Base-by-base conservation (phyloP, 2,888 invertebrate genomes). In the Zonitis immaculata region DNA sequence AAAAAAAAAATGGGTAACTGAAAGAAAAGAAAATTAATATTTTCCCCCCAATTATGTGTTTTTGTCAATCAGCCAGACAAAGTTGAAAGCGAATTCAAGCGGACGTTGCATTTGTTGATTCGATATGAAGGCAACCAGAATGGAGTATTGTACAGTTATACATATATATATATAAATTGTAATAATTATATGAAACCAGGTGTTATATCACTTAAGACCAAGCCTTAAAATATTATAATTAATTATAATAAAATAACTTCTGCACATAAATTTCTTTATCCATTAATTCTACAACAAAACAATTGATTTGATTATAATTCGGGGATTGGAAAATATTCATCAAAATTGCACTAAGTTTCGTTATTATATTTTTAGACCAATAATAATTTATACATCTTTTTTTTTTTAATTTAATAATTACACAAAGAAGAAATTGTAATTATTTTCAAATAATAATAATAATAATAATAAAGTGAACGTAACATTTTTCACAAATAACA, bases 131-230 rank as follows among this genome's bases (percentile, higher is more conserved):
- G n/a, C n/a, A n/a, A n/a, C n/a, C n/a, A n/a, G n/a, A n/a, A n/a
- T n/a, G n/a, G n/a, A n/a, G n/a, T n/a, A 60, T 60, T 54, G 35
- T 57, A 60, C 57, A 56, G 52, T 60, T 65, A 65, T 64, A 64
- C n/a, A n/a, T n/a, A n/a, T n/a, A n/a, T n/a, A n/a, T n/a, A n/a
- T n/a, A n/a, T n/a, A n/a, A n/a, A n/a, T 66, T 66, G 61, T 64
- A 68, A 68, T 63, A 65, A 66, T 72, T 73, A 73, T 73, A 71
- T 72, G 69, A 74, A 70, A 75, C 75, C 74, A 75, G 74, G 74
- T 75, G 75, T 76, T 75, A 75, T 64, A n/a, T n/a, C 72, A 74
- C 73, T 76, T n/a, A 76, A 76, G 76, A 76, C 76, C 76, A 76
- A 76, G 76, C 76, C 76, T 76, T 76, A 76, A 74, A n/a, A n/a